These are phyloP conservation scores for Eleginops maclovinus DNA, from an alignment of 2,113 vertebrate genomes.

Conservation along the genomic window DNA sequence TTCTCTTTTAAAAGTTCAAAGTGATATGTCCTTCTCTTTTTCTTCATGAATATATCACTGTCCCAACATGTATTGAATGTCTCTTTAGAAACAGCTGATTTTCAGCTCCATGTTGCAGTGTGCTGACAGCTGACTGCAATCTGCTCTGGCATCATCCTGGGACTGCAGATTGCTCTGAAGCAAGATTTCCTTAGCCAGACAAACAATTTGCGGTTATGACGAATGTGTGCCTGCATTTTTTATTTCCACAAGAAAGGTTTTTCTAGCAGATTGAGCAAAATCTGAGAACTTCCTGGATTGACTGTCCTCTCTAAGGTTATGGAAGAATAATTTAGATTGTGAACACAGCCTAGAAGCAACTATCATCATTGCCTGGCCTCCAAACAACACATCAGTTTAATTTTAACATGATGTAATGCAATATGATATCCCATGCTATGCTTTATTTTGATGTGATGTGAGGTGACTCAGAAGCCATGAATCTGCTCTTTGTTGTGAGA, in stretches of 20 bases:
- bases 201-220: constrained; percentile 44
- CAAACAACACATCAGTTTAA: constrained; percentile 39
- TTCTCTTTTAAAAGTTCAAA: constrained; percentile 33
- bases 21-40: constrained; percentile 30
- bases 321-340: constrained; percentile 42
- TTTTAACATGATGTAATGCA: constrained; percentile 40
- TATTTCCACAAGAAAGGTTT: constrained; percentile 6
- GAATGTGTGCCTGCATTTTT: constrained; percentile 21
- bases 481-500: constrained; percentile 10
- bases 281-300: constrained; percentile 29
- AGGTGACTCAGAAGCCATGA: constrained; percentile 6
- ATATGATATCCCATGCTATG: constrained; percentile 25
- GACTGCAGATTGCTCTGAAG: constrained; percentile 36
- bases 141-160: constrained; percentile 30
- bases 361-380: constrained; percentile 45
- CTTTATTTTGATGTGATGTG: constrained; percentile 10
- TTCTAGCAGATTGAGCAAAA: constrained; percentile 27
- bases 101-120: constrained; percentile 27
- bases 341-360: constrained; percentile 34
- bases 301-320: constrained; percentile 30
- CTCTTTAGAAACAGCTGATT: constrained; percentile 49
- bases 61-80: constrained; percentile 32
- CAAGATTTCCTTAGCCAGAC: constrained; percentile 19
- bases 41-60: constrained; percentile 30
- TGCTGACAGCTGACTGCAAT: constrained; percentile 43